Base-by-base conservation (phyloP, 2,113 vertebrate species). In the Hiodon alosoides region DNA sequence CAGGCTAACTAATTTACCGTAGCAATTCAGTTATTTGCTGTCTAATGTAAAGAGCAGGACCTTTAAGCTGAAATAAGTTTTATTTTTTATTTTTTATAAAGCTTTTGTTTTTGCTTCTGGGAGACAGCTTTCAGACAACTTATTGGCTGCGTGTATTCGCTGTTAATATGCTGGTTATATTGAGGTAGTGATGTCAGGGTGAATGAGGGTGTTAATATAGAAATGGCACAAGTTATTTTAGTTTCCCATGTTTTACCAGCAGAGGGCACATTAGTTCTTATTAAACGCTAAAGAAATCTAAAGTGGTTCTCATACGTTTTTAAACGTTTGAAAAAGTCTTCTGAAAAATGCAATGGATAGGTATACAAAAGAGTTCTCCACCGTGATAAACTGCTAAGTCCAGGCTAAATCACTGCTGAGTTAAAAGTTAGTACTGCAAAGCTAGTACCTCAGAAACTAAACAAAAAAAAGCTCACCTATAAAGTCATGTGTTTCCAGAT, bases 51-150 rank as follows among this genome's bases (percentile, higher is more conserved):
- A 88, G 86, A 86, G 88, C 47, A 89, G 86, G 90, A 87, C 86
- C 86, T 88, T 90, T 89, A 90, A 87, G 84, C 85, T 87, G 79
- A 89, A 90, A 90, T 89, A 90, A 92, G 80, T 69, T 86, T 87
- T 54, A 51, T 6, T 54, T 69, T 69, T 65, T 69, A 9, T 47
- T 69, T 59, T 71, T 71, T 60, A 16, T 71, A 59, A 60, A 71
- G 48, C 5, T 47, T 14, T 11, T 11, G 17, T 71, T n/a, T 70
- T 31, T 31, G 31, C 31, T 31, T 31, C 80, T 64, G 82, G 72
- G 82, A 82, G 78, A 46, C 7, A 58, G 55, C 3, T 58, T 3
- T 58, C 11, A 58, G 11, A 8, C 11, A 58, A 58, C 55, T 11
- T 58, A 8, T 11, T 8, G 55, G 11, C 55, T 58, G 7, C 83